Base-by-base conservation (phyloP, 1,140 invertebrate genomes). In the Apis cerana region DNA sequence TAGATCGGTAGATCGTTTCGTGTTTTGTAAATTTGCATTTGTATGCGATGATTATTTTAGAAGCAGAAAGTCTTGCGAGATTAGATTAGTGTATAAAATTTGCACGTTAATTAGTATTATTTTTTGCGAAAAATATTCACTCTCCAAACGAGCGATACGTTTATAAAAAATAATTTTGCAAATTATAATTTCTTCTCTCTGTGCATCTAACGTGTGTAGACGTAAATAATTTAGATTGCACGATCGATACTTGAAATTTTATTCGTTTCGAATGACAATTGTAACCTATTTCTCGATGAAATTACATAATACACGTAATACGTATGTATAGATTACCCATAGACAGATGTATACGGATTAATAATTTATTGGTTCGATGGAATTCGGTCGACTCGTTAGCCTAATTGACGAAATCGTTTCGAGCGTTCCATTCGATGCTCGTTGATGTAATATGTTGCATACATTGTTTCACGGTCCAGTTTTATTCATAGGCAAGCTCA, bases 371-470 rank as follows among this genome's bases (percentile, higher is more conserved):
- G 50, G 15, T 23, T 65, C 0, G 19, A 17, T 56, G 62, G 33
- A 64, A 67, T 33, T 75, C 80, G 80, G 65, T 50, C 52, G 71
- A 17, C 62, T 81, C 33, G 71, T 68, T 81, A 75, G 54, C 54
- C 50, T 56, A 43, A 59, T 48, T 23, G 43, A 59, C 71, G n/a
- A 75, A 75, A 75, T 50, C 61, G 52, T 65, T 58, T 23, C 59
- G n/a, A 33, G 21, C 56, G 27, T 74, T 62, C 69, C 50, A 48
- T 65, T 80, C 59, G 70, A 23, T 23, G 67, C 56, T 70, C 76
- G 71, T 77, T 86, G 69, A 84, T 74, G 69, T 80, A 87, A 81
- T 84, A 80, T 79, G 72, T 87, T 59, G 75, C 64, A 54, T 68
- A 76, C 75, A 85, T 85, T 87, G 80, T 75, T 48, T 78, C 75